These are phyloP conservation scores for Herpetotheres cachinnans DNA, from an alignment of 2,113 vertebrate species.

Conservation along the genomic window DNA sequence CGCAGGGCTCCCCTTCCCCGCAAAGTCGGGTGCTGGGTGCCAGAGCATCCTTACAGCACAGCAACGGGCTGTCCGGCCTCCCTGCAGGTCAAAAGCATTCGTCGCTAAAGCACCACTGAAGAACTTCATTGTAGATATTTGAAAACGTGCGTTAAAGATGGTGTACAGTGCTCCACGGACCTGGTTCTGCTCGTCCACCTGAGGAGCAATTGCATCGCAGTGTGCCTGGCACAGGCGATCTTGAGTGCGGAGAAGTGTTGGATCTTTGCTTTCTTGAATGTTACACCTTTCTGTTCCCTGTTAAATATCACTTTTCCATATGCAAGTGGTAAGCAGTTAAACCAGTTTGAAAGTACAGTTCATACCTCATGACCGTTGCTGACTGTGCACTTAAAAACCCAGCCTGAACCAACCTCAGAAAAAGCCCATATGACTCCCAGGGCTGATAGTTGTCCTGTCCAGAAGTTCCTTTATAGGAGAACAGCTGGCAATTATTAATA, in stretches of 20 bases:
- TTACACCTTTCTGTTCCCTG: not conserved
- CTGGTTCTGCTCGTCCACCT: not conserved
- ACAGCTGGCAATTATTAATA: not conserved
- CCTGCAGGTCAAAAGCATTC: not conserved
- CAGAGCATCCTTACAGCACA: no score
- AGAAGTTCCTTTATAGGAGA: not conserved
- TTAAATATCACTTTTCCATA: not conserved
- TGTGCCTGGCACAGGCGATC: fast-evolving
- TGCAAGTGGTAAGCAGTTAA: not conserved
- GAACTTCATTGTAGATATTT: not conserved
- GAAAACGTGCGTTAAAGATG: not conserved
- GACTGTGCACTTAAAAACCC: not conserved
- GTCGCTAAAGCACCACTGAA: no score
- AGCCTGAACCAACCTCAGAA: not conserved
- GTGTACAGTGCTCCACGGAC: not conserved
- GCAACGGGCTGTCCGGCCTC: no score
- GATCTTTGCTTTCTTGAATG: not conserved
- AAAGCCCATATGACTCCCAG: not conserved
- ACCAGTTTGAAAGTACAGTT: not conserved
- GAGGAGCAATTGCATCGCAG: not conserved
- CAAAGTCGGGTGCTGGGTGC: fast-evolving
- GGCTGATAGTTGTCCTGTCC: not conserved
- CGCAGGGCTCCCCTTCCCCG: not conserved
- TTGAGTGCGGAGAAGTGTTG: no score
- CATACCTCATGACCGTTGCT: not conserved